Conservation (phyloP, 1,140 invertebrate genomes). For the Eciton burchellii region DNA sequence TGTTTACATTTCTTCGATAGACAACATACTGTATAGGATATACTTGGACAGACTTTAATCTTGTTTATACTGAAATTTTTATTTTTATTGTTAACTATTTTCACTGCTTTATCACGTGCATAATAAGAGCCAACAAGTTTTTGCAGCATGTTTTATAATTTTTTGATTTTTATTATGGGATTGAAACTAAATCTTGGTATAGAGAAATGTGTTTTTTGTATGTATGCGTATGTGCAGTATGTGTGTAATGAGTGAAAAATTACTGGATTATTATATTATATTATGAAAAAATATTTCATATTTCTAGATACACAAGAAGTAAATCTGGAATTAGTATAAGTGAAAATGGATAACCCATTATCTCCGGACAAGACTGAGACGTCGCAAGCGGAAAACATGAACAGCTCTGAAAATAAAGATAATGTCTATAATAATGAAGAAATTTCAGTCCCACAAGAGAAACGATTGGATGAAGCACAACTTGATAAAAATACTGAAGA, state of each 20-base stretch:
- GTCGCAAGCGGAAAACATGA: conserved; percentile 16
- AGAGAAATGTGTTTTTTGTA: neutral
- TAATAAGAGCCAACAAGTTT: no score
- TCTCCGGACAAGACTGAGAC: conserved; percentile 1
- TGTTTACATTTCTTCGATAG: neutral
- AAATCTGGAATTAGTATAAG: conserved; percentile 8
- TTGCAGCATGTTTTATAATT: no score
- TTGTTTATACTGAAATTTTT: no score
- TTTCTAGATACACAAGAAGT: conserved; percentile 38
- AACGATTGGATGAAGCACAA: neutral
- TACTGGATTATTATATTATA: neutral
- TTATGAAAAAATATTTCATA: conserved; percentile 3
- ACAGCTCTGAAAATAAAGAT: conserved; percentile 30
- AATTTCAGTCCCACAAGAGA: neutral
- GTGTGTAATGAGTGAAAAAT: neutral
- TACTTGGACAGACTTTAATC: no score
- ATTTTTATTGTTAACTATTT: no score
- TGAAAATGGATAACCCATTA: conserved; percentile 55
- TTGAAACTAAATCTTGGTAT: neutral
- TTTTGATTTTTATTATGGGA: neutral
- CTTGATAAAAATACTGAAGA: neutral
- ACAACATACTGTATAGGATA: no score
- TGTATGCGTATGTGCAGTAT: no score
- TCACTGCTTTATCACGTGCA: no score
- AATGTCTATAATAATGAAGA: neutral